These are phyloP conservation scores for Trichechus manatus DNA, from an alignment of 2,113 vertebrate genomes.

Conservation along the genomic window DNA sequence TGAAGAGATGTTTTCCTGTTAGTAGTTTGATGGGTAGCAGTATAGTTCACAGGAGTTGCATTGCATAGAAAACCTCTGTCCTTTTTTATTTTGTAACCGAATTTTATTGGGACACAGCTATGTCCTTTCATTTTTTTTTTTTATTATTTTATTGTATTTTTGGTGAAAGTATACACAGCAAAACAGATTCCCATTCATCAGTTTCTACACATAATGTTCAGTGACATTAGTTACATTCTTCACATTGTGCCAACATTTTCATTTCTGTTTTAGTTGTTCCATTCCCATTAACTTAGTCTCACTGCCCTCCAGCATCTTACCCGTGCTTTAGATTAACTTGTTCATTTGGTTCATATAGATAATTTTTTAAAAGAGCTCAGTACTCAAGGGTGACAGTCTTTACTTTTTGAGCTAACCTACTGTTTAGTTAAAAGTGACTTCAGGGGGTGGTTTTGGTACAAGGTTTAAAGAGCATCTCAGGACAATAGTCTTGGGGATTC, in stretches of 20 bases:
- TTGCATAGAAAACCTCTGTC: neutral
- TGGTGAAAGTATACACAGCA: neutral
- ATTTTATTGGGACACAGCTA: neutral
- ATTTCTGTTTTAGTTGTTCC: neutral
- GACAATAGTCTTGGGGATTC: neutral
- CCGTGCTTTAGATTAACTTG: neutral
- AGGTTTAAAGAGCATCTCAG: neutral
- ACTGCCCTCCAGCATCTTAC: neutral
- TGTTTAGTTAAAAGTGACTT: neutral
- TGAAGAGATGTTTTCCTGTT: neutral
- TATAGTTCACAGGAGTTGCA: slow-evolving; percentile 1
- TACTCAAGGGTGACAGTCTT: neutral
- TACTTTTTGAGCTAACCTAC: neutral
- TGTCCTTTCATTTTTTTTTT: neutral
- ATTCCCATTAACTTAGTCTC: neutral
- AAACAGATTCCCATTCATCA: neutral
- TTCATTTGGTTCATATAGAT: neutral
- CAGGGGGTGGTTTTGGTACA: neutral
- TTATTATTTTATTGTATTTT: neutral
- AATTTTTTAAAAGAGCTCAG: neutral
- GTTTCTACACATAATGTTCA: neutral
- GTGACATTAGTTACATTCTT: neutral
- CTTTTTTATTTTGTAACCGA: neutral
- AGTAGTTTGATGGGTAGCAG: neutral
- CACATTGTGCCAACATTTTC: neutral